phyloP scores from a whole-genome alignment of 2,888 invertebrate species.

The Cepaea hortensis region DNA sequence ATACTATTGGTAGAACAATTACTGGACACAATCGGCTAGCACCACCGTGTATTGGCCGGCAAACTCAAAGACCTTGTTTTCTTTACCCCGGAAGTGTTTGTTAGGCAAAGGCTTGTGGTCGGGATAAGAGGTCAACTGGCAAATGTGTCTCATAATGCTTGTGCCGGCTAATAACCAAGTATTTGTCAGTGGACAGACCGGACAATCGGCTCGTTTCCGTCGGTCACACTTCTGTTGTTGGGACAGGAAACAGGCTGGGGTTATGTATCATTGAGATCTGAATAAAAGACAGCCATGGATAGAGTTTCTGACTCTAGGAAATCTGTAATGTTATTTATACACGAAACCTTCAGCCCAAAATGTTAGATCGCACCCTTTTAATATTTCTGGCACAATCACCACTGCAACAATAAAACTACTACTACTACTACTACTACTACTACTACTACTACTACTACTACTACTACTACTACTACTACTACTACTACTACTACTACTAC shows the following conservation, averaged over 20 bases:
- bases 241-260: background rate
- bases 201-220: background rate
- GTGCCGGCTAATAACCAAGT: conserved; percentile 14
- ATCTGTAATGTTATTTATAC: background rate
- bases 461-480: too few species aligned
- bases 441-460: too few species aligned
- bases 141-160: conserved; percentile 22
- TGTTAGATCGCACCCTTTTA: too few species aligned
- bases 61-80: conserved; percentile 1
- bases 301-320: background rate
- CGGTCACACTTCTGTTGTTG: conserved; percentile 12
- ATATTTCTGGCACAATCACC: too few species aligned
- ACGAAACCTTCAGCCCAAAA: background rate
- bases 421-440: too few species aligned
- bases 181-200: conserved; percentile 11
- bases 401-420: too few species aligned
- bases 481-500: too few species aligned
- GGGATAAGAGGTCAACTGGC: conserved; percentile 16
- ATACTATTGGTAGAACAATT: conserved; percentile 19
- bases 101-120: conserved; percentile 22
- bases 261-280: conserved; percentile 1
- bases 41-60: background rate
- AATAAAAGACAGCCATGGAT: background rate
- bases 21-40: background rate
- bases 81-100: conserved; percentile 33